phyloP scores from a whole-genome alignment of 35 echinoderm and acorn worm genomes.

The Lytechinus pictus region DNA sequence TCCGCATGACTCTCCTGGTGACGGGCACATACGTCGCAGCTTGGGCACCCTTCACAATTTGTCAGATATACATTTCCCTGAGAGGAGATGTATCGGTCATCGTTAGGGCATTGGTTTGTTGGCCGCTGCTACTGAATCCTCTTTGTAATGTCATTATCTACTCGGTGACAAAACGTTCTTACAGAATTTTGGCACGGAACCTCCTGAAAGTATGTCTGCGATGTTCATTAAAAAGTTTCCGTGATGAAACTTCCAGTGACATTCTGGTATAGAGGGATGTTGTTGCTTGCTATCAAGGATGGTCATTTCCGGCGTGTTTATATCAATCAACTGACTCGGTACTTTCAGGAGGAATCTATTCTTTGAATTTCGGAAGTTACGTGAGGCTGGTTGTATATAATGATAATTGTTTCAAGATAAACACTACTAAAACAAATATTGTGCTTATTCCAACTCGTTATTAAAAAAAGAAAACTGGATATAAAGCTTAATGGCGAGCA shows the following conservation, averaged over 20 bases:
- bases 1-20: too few relatives aligned
- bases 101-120: background rate
- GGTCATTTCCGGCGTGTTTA: too few relatives aligned
- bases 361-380: too few relatives aligned
- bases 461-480: too few relatives aligned
- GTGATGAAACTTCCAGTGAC: background rate
- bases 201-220: background rate
- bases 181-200: background rate
- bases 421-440: too few relatives aligned
- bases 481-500: too few relatives aligned
- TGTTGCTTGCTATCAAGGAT: background rate
- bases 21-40: too few relatives aligned
- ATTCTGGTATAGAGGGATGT: background rate
- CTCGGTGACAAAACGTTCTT: constrained; percentile 23
- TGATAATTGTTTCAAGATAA: too few relatives aligned
- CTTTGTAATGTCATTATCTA: constrained; percentile 10
- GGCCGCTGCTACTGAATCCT: constrained; percentile 9
- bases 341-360: too few relatives aligned
- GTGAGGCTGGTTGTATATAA: too few relatives aligned
- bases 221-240: background rate
- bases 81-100: background rate
- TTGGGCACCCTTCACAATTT: background rate
- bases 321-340: too few relatives aligned
- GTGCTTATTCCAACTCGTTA: too few relatives aligned
- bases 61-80: constrained; percentile 18